Base-by-base conservation (phyloP, 1,140 invertebrate genomes). In the Drosophila santomea region DNA sequence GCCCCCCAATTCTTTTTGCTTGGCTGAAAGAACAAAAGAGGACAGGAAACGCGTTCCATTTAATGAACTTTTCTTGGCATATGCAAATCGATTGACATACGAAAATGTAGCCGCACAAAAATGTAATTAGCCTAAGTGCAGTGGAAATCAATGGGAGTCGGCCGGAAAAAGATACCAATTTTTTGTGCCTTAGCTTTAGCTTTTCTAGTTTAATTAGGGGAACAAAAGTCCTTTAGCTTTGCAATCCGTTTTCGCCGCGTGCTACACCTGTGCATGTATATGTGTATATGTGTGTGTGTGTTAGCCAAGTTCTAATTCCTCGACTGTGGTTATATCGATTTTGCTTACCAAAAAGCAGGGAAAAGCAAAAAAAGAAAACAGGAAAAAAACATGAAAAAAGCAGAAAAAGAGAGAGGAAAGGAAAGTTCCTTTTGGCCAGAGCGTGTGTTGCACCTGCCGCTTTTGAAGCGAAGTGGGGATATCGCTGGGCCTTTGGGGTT, bases 81-180 rank as follows among this genome's bases (percentile, higher is more conserved):
- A 36, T 48, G 56, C 69, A 61, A 64, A 74, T 76, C 73, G 63
- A 77, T 76, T 54, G 52, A 44, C 44, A 55, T 58, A 72, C 59
- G 41, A 67, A 66, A 51, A 79, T 58, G 56, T 43, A 50, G 39
- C 62, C 50, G 55, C 51, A 81, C 56, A 54, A 86, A 54, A 86
- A 88, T 82, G 88, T 86, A 88, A 86, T 86, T 86, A 86, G 80
- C 41, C 79, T 88, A 76, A 86, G 82, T 88, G 82, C 78, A 63
- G 44, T 48, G 60, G 54, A 77, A 88, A 75, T 88, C 78, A 86
- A 86, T 78, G 55, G 35, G 58, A 72, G 63, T 36, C 63, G 20
- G 72, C 60, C 17, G 43, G 41, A 41, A 32, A 32, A 17, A 28
- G 57, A 74, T 66, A 68, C 52, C 45, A 38, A 8, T 12, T 44